Percentiles rank a stretch among this genome's conserved stretches.
Conservation (phyloP, 2,888 invertebrate species). For the Campopleginae sp. region DNA sequence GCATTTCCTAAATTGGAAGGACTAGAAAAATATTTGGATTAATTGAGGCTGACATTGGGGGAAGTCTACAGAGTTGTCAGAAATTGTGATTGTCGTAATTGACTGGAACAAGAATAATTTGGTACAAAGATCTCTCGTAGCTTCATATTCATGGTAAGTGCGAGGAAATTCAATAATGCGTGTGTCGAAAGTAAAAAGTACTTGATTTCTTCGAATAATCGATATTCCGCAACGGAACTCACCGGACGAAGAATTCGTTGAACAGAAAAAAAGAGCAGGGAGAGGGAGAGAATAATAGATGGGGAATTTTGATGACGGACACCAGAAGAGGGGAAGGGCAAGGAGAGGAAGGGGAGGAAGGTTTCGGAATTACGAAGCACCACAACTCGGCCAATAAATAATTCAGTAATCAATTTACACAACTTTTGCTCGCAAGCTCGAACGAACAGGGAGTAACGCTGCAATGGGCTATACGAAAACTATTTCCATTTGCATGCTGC, state of each 20-base stretch:
- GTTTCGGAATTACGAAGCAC: slow-evolving; percentile 37
- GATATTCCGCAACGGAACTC: background rate
- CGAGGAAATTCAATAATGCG: background rate
- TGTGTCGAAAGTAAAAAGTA: background rate
- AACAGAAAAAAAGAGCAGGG: background rate
- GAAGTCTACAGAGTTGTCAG: no score
- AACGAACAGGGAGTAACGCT: slow-evolving; percentile 8
- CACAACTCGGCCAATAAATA: slow-evolving; percentile 74
- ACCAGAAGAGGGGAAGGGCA: slow-evolving; percentile 10
- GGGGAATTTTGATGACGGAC: slow-evolving; percentile 34
- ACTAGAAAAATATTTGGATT: background rate
- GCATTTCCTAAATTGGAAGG: background rate
- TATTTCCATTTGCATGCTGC: slow-evolving; percentile 76
- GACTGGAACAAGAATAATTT: background rate
- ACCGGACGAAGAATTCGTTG: slow-evolving; percentile 11
- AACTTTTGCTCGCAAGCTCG: slow-evolving; percentile 71
- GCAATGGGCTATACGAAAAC: slow-evolving; percentile 62
- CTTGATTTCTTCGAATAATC: slow-evolving; percentile 27
- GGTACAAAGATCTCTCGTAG: background rate
- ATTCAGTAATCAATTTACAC: slow-evolving; percentile 80
- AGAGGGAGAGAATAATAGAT: slow-evolving; percentile 9
- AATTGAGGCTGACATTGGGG: background rate
- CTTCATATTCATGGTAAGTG: background rate
- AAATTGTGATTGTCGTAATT: background rate
- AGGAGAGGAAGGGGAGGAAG: background rate